Base-by-base conservation (phyloP, 1,140 invertebrate species). In the Sitobion miscanthi region DNA sequence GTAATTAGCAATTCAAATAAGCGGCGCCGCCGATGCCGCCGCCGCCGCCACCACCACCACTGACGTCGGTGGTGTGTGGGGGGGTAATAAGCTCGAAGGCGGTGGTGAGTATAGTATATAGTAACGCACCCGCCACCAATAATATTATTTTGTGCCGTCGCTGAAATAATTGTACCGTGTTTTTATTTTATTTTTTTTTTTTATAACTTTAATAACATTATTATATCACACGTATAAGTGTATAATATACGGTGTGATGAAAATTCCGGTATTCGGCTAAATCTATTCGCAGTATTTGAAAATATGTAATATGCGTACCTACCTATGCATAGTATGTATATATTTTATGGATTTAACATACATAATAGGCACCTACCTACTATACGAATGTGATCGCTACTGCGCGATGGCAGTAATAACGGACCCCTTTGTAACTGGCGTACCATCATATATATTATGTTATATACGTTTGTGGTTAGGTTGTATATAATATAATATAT, bases 1-100 rank as follows among this genome's bases (percentile, higher is more conserved):
- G 89, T 90, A 90, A 90, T 90, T 90, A 90, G 89, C 89, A 90
- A 90, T 90, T 90, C 89, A 90, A 90, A 90, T 90, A 90, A 90
- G 89, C 89, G 89, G 52, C 88, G 88, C 38, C 88, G 88, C 38
- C 57, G 57, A 38, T 38, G 89, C 57, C 89, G 57, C 35, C 23
- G 14, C 35, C 88, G 25, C 35, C 88, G 25, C 85, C 45, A n/a
- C 85, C 85, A 45, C 83, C 83, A n/a, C 25, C 45, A 30, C 87
- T 23, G 49, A 21, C 49, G 47, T 25, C 87, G 35, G 14, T 54
- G 38, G 89, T 20, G 38, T 45, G 89, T 2, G 45, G 89, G 54
- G 54, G 52, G 89, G 89, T 90, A 90, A 90, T 90, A 90, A 90
- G 89, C 89, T 90, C 57, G 89, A 69, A 90, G 89, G 89, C 89